Conservation (phyloP, 30 jellyfish, hydroid and myxozoan species). For the Aurelia aurita region DNA sequence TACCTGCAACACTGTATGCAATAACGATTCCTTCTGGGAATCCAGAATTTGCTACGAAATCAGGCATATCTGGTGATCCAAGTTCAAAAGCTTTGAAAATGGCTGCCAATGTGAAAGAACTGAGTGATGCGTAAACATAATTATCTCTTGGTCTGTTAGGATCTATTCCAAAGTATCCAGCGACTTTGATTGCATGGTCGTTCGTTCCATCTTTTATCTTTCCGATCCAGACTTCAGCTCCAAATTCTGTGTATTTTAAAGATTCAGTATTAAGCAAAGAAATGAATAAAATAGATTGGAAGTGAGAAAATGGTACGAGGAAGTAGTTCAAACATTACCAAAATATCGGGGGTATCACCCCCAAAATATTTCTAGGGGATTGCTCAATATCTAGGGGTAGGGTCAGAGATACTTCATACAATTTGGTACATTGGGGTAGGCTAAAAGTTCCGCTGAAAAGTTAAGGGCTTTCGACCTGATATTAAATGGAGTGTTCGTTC, state of each 20-base stretch:
- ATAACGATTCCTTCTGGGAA: conserved; percentile 63
- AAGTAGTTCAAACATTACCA: too few species aligned
- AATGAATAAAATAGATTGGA: too few species aligned
- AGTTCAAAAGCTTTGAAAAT: conserved; percentile 61
- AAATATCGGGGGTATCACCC: too few species aligned
- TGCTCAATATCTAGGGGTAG: too few species aligned
- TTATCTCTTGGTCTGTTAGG: conserved; percentile 59
- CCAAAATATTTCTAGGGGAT: too few species aligned
- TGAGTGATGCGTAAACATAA: conserved; percentile 61
- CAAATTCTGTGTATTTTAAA: conserved; percentile 44
- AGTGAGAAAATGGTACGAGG: too few species aligned
- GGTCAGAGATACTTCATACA: too few species aligned
- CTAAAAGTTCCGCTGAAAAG: too few species aligned
- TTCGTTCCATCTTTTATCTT: conserved; percentile 41
- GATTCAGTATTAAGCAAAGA: too few species aligned
- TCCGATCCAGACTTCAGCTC: conserved; percentile 84
- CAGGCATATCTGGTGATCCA: conserved; percentile 44
- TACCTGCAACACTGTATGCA: conserved; percentile 51
- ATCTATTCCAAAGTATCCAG: conserved; percentile 68
- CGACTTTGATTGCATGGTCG: conserved; percentile 59
- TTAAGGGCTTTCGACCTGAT: too few species aligned
- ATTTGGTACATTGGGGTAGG: too few species aligned
- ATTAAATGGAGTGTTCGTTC: too few species aligned
- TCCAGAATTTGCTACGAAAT: conserved; percentile 32
- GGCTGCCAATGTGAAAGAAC: conserved; percentile 37